Base-by-base conservation (phyloP, 2,888 invertebrate genomes). In the Apotomis turbidana region DNA sequence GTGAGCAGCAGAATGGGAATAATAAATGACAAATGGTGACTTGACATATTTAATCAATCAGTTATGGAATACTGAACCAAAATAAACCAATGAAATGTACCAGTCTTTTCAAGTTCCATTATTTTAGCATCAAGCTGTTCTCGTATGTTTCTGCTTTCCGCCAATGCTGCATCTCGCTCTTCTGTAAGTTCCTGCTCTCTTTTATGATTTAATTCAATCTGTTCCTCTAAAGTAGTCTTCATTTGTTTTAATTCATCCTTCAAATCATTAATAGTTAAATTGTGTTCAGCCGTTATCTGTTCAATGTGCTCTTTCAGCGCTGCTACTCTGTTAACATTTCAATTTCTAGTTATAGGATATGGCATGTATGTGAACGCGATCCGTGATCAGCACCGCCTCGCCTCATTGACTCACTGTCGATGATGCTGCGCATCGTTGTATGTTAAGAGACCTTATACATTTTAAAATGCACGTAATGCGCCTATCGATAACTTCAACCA, bases 221-320 rank as follows among this genome's bases (percentile, higher is more conserved):
- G 86, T 68, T 88, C 84, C 72, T 90, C 88, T 52, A 90, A 74
- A 46, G 79, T 77, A 44, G 74, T 73, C 66, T 82, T 86, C 1
- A 84, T 73, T 58, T 87, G 86, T 77, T 86, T 89, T n/a, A 91
- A 76, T 76, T 90, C 84, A 68, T 78, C 81, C 60, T 80, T 85
- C 74, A 90, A 75, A 13, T 89, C 89, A 69, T 87, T 83, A 71
- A 88, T 74, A 13, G 81, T 76, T 41, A 81, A 44, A 75, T 89
- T 88, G 64, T 90, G 86, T 72, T 90, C 82, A 27, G 75, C 70
- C 0, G 83, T 85, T 76, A 89, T 76, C 63, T 76, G 82, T 78
- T 89, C 86, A 55, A 91, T 84, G 78, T 89, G 84, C 69, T 89
- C 87, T 79, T 88, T 92, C 6, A 92, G 78, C 72, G 86, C 85